A percentile compares a stretch with the other conserved stretches of the same genome.
Evolutionary conservation across 2,888 invertebrate genomes (phyloP).

Genomic region (Aporophyla lueneburgensis): DNA sequence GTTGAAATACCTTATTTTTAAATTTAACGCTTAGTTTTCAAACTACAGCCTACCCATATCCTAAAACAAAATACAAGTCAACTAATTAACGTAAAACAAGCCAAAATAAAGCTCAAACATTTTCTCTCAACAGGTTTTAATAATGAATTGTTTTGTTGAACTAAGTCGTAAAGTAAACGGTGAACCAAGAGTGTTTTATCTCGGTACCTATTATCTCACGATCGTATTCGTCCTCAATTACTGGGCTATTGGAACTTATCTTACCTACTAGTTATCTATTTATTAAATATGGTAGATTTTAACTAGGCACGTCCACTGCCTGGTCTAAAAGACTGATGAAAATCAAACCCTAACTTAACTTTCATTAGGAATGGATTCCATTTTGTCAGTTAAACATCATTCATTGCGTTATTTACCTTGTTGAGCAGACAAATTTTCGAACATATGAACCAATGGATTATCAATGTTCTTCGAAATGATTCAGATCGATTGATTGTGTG

Average conservation of each 20-base stretch:
- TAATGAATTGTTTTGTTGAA: conserved; percentile 27
- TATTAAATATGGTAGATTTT: neutral
- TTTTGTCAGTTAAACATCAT: no score
- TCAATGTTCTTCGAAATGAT: no score
- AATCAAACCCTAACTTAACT: no score
- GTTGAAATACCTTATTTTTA: neutral
- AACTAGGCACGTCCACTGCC: neutral
- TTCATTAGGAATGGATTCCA: no score
- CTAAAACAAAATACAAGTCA: neutral
- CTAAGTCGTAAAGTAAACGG: conserved; percentile 19
- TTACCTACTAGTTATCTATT: neutral
- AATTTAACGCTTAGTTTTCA: neutral
- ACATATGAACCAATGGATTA: no score
- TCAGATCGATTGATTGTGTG: no score
- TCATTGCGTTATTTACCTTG: no score
- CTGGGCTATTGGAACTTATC: conserved; percentile 29
- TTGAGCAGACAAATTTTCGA: no score
- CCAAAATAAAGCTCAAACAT: conserved; percentile 13
- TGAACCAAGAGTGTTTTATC: conserved; percentile 34
- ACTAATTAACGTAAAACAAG: neutral
- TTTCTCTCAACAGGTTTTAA: conserved; percentile 22
- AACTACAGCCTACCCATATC: neutral
- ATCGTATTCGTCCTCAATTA: conserved; percentile 50
- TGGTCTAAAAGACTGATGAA: neutral
- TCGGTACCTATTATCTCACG: conserved; percentile 39